phyloP scores from a whole-genome alignment of 2,797 vertebrate species.

The Poeciliopsis infans region DNA sequence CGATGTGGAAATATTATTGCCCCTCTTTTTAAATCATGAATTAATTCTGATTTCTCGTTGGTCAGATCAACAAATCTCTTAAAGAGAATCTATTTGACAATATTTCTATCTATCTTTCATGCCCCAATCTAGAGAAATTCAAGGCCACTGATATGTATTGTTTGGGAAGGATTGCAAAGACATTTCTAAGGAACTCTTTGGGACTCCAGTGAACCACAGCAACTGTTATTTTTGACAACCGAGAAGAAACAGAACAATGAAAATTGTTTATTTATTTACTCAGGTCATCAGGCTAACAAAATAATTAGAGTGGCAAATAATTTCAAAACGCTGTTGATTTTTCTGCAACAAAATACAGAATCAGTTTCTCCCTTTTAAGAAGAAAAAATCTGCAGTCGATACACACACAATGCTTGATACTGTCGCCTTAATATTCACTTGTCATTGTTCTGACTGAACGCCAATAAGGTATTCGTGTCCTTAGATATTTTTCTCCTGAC shows the following conservation, averaged over 20 bases:
- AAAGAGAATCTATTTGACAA: neutral
- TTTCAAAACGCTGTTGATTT: neutral
- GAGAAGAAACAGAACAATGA: neutral
- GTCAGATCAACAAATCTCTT: neutral
- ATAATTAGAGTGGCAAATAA: conserved; percentile 6
- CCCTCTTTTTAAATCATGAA: neutral
- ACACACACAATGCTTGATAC: neutral
- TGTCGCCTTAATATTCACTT: neutral
- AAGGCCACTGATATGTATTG: neutral
- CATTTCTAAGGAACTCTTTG: neutral
- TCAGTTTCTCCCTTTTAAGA: neutral
- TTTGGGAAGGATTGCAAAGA: neutral
- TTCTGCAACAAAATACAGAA: conserved; percentile 3
- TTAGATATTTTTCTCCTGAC: conserved; percentile 11
- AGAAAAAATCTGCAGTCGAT: neutral
- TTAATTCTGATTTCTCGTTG: neutral
- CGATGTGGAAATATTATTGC: neutral
- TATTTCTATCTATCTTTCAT: neutral
- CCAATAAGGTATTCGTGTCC: neutral
- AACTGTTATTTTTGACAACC: neutral
- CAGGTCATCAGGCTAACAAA: neutral
- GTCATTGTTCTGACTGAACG: neutral
- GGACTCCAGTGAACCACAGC: neutral
- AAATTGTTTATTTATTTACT: neutral
- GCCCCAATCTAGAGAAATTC: neutral